Evolutionary conservation across 2,113 vertebrate species (phyloP).

Genomic region (Colius striatus): DNA sequence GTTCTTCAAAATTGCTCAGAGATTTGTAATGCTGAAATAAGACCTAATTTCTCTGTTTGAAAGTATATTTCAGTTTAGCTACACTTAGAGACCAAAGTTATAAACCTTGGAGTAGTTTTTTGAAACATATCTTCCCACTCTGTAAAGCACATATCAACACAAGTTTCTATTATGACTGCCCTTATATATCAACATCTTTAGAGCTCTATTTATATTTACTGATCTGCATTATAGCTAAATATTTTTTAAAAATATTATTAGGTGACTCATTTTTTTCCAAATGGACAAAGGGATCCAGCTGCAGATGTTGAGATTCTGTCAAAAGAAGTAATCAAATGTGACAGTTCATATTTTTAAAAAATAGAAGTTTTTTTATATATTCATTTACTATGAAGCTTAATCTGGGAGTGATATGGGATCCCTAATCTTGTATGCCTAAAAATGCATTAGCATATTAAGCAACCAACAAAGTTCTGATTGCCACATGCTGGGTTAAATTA

Average conservation of each 20-base stretch:
- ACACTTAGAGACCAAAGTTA: neutral
- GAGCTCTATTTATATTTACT: neutral
- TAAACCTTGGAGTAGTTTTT: neutral
- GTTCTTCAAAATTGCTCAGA: neutral
- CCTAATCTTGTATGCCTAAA: neutral
- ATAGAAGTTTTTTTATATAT: neutral
- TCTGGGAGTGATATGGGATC: neutral
- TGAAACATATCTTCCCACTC: neutral
- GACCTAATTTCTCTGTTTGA: neutral
- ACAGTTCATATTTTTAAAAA: neutral
- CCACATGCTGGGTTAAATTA: neutral
- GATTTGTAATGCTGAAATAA: constrained; percentile 5
- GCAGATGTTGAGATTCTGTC: neutral
- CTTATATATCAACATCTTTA: neutral
- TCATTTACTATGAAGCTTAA: neutral
- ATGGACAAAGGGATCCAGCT: neutral
- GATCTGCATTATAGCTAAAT: neutral
- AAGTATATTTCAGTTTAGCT: neutral
- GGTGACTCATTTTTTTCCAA: neutral
- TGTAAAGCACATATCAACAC: neutral
- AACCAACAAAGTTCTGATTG: neutral
- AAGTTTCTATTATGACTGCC: neutral
- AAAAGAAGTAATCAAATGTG: neutral
- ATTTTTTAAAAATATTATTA: neutral
- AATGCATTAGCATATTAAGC: neutral